phyloP scores from a whole-genome alignment of 1,140 invertebrate species.

The Halictus rubicundus region DNA sequence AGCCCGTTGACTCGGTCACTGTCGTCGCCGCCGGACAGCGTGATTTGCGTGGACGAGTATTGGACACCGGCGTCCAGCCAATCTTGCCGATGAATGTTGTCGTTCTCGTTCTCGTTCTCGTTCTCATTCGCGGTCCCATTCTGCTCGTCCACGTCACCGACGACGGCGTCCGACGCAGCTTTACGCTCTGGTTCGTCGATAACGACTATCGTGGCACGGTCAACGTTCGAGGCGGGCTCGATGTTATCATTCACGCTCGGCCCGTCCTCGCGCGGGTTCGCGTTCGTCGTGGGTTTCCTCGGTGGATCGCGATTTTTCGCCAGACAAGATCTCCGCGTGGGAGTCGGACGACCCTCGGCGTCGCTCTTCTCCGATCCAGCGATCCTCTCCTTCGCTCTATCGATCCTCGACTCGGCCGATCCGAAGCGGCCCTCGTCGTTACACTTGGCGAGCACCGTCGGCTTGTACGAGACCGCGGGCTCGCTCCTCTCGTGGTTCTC shows the following conservation, averaged over 20 bases:
- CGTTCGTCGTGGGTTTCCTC: constrained; percentile 9
- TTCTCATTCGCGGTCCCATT: constrained; percentile 60
- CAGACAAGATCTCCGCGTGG: constrained; percentile 25
- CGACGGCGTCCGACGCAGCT: constrained; percentile 53
- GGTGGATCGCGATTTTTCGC: constrained; percentile 32
- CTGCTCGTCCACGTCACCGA: constrained; percentile 52
- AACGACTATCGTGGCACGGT: constrained; percentile 71
- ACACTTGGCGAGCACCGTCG: background rate
- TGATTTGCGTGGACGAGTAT: constrained; percentile 78
- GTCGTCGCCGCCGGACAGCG: constrained; percentile 70
- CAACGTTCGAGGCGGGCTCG: constrained; percentile 62
- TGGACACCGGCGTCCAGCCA: constrained; percentile 78
- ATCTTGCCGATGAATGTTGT: constrained; percentile 76
- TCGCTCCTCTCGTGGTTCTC: background rate
- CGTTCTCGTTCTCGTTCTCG: constrained; percentile 64
- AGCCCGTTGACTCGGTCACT: constrained; percentile 69
- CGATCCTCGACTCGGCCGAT: constrained; percentile 2
- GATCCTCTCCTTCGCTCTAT: constrained; percentile 6
- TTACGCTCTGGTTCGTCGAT: constrained; percentile 71
- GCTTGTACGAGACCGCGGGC: background rate
- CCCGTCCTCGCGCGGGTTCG: background rate
- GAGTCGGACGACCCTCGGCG: constrained; percentile 32
- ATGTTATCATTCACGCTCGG: constrained; percentile 25
- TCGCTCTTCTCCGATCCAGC: background rate
- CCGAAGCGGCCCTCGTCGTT: constrained; percentile 26